Evolutionary conservation across 2,113 vertebrate genomes (phyloP).

Genomic region (Cyanistes caeruleus): DNA sequence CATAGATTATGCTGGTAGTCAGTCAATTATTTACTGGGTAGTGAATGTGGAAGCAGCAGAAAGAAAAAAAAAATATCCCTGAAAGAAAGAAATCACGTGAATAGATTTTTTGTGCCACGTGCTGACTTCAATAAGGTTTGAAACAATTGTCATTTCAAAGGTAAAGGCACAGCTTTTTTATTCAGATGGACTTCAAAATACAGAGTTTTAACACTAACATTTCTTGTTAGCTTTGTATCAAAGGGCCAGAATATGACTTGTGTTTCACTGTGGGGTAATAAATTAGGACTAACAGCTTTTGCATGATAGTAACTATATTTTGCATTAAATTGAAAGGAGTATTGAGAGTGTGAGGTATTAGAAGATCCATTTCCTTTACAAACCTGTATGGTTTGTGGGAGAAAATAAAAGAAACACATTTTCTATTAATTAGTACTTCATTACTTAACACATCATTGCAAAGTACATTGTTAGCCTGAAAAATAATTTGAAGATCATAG

Average conservation of each 20-base stretch:
- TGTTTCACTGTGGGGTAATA: neutral
- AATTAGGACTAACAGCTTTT: neutral
- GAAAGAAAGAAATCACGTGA: neutral
- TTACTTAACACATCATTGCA: neutral
- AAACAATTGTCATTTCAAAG: neutral
- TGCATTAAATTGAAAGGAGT: neutral
- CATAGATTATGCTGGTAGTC: neutral
- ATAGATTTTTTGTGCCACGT: neutral
- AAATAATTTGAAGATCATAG: neutral
- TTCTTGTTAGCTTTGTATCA: neutral
- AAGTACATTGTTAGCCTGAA: neutral
- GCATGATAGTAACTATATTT: neutral
- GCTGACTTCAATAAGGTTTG: neutral
- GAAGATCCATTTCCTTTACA: neutral
- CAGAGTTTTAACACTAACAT: neutral
- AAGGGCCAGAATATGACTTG: neutral
- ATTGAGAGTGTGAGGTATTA: neutral
- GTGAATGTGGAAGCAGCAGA: slow-evolving; percentile 28
- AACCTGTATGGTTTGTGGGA: neutral
- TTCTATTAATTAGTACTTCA: neutral
- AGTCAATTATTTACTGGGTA: slow-evolving; percentile 29
- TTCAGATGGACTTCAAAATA: neutral
- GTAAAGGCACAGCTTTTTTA: neutral
- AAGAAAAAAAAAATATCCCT: slow-evolving; percentile 34
- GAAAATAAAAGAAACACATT: neutral